Conservation (phyloP, 1,140 invertebrate species). For the Trachymyrmex cornetzi region DNA sequence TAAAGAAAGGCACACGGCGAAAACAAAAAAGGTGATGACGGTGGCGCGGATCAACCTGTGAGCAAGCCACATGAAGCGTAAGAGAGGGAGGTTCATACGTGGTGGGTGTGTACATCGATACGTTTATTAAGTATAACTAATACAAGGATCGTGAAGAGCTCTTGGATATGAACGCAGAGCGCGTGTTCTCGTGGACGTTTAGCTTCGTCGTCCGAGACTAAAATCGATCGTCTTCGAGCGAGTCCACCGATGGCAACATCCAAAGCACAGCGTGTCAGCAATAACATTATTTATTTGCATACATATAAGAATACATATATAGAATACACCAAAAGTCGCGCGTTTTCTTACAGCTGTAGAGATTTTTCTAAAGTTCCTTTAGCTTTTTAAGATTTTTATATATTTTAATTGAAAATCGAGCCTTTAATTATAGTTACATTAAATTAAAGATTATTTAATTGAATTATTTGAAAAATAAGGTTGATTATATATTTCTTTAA, state of each 20-base stretch:
- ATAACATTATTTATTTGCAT: constrained; percentile 45
- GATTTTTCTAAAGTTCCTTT: background rate
- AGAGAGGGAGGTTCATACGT: background rate
- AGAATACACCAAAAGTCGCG: constrained; percentile 21
- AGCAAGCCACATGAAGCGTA: constrained; percentile 54
- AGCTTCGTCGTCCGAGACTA: constrained; percentile 8
- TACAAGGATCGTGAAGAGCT: constrained; percentile 25
- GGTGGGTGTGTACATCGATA: constrained; percentile 19
- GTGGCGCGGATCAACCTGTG: constrained; percentile 23
- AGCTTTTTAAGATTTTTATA: background rate
- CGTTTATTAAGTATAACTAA: constrained; percentile 59
- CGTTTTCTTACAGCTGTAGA: background rate
- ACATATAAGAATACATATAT: constrained; percentile 21
- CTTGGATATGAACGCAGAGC: background rate
- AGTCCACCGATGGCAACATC: constrained; percentile 47
- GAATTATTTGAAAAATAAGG: background rate
- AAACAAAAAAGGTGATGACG: constrained; percentile 29
- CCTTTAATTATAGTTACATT: background rate
- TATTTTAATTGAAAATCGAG: background rate
- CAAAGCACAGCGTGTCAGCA: constrained; percentile 58
- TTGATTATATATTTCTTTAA: background rate
- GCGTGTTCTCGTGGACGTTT: constrained; percentile 13
- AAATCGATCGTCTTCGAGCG: constrained; percentile 33
- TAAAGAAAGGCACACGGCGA: constrained; percentile 7
- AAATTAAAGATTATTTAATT: background rate